A percentile compares a stretch with the other conserved stretches of the same genome.
Conservation (phyloP, 2,797 vertebrate genomes). For the Cichlasoma orientale region DNA sequence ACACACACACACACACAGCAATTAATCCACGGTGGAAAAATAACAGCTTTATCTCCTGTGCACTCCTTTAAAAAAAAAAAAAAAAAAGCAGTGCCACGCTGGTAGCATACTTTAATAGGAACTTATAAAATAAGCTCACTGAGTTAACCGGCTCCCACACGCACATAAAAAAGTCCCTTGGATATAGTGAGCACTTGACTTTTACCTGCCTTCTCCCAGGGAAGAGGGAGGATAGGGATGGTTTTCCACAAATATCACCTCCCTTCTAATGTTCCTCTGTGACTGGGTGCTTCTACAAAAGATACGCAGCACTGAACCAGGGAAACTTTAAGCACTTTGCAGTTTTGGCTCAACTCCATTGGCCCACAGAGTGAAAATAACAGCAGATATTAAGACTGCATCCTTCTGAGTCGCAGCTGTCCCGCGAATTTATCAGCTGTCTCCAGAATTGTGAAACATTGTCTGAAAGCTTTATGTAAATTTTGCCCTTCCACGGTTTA, state of each 20-base stretch:
- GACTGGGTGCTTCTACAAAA: conserved; percentile 49
- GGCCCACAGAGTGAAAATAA: not conserved
- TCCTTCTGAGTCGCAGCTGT: not conserved
- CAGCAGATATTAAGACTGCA: conserved; percentile 3
- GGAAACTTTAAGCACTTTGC: conserved; percentile 63
- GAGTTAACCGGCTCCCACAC: conserved; percentile 76
- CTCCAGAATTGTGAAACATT: not conserved
- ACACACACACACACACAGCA: conserved; percentile 35
- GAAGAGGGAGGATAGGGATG: conserved; percentile 80
- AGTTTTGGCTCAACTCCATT: conserved; percentile 48
- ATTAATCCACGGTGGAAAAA: conserved; percentile 68
- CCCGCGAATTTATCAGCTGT: conserved; percentile 8
- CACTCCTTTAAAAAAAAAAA: conserved; percentile 45
- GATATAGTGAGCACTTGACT: conserved; percentile 80
- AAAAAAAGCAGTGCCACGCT: conserved; percentile 62
- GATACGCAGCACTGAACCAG: conserved; percentile 58
- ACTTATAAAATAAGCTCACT: conserved; percentile 80
- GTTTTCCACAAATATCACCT: conserved; percentile 79
- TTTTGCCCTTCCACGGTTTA: conserved; percentile 64
- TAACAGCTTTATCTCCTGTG: conserved; percentile 77
- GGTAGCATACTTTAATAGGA: conserved; percentile 82
- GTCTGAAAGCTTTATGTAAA: not conserved
- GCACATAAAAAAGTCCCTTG: conserved; percentile 77
- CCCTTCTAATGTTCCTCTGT: conserved; percentile 73
- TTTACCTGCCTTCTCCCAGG: conserved; percentile 76